These are phyloP conservation scores for Drosophila paulistorum DNA, from an alignment of 1,140 invertebrate species.

Conservation along the genomic window DNA sequence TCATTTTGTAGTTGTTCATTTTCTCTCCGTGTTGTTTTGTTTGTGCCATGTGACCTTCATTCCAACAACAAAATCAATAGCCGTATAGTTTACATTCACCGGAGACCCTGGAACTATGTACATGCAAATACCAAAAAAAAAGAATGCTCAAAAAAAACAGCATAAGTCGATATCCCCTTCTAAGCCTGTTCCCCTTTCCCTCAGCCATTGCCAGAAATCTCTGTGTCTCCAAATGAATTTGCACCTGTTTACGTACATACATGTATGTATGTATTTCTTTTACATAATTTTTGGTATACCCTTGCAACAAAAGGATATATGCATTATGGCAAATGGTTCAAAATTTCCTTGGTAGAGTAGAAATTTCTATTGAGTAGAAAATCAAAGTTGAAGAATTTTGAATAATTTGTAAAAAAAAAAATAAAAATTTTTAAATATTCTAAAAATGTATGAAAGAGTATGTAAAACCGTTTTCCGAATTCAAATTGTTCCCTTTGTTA, in stretches of 20 bases:
- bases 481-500: not conserved
- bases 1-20: conserved; percentile 26
- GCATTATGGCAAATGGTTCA: not conserved
- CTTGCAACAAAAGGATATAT: conserved; percentile 1
- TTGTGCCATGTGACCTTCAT: conserved; percentile 71
- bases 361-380: too few relatives aligned
- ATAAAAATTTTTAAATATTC: too few relatives aligned
- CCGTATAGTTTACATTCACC: conserved; percentile 63
- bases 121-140: not conserved
- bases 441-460: not conserved
- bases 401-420: too few relatives aligned
- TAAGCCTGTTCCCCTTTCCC: not conserved
- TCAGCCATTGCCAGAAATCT: not conserved
- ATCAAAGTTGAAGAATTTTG: too few relatives aligned
- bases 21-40: conserved; percentile 35
- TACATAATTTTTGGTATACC: conserved; percentile 9
- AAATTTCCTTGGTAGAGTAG: too few relatives aligned
- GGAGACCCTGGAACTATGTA: conserved; percentile 23
- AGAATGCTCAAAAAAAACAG: conserved; percentile 13
- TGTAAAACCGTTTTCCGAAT: not conserved
- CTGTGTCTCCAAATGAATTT: conserved; percentile 1
- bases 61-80: conserved; percentile 79
- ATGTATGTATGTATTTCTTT: conserved; percentile 2
- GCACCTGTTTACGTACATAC: not conserved
- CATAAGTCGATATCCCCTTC: conserved; percentile 6